phyloP scores from a whole-genome alignment of 2,888 invertebrate species.

The Tortrix viridana region DNA sequence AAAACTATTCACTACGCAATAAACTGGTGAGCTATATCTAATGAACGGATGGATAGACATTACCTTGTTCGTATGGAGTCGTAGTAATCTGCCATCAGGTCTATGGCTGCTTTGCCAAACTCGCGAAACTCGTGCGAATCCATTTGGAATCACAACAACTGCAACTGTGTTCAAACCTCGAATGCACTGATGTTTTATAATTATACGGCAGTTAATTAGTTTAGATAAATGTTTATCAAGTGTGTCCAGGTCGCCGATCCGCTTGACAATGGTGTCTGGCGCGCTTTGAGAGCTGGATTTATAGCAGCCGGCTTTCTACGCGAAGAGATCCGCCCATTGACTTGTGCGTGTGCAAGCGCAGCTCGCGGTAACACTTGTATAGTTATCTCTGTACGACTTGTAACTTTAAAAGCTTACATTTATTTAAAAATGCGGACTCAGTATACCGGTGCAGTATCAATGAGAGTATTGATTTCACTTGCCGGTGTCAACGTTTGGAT shows the following conservation, averaged over 20 bases:
- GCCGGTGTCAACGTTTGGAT: no score
- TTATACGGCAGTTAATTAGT: not conserved
- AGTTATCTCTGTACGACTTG: not conserved
- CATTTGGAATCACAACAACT: slow-evolving; percentile 78
- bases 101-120: slow-evolving; percentile 94
- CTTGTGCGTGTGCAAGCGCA: not conserved
- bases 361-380: not conserved
- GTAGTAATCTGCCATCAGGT: slow-evolving; percentile 95
- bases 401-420: not conserved
- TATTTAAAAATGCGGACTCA: no score
- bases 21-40: no score
- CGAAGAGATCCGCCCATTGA: slow-evolving; percentile 42
- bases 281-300: slow-evolving; percentile 63
- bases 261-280: slow-evolving; percentile 69
- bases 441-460: no score
- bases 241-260: slow-evolving; percentile 58
- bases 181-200: no score
- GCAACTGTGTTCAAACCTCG: no score
- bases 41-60: slow-evolving; percentile 25
- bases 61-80: slow-evolving; percentile 92
- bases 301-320: slow-evolving; percentile 74
- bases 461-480: no score
- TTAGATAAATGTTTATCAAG: slow-evolving; percentile 15
- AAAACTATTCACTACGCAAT: no score
- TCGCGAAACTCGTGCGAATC: slow-evolving; percentile 90